phyloP scores from a whole-genome alignment of 2,888 invertebrate genomes.

The Sinotaia quadrata region DNA sequence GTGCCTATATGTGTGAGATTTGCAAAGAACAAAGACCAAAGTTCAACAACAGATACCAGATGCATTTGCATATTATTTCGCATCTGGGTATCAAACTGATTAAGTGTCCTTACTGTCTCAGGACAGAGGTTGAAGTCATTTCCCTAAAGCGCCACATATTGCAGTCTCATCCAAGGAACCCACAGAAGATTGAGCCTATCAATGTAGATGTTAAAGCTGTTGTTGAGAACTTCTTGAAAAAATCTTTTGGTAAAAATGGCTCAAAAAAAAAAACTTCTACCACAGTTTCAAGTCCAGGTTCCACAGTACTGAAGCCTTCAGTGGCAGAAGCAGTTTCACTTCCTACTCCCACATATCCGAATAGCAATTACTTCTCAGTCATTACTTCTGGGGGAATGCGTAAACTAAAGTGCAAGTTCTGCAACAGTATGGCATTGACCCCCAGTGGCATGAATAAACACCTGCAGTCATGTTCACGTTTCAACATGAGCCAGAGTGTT shows the following conservation, averaged over 20 bases:
- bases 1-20: background rate
- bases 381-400: no score
- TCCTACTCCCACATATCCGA: no score
- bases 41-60: background rate
- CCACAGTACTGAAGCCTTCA: no score
- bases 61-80: background rate
- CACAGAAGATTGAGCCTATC: background rate
- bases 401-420: background rate
- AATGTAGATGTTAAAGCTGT: background rate
- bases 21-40: background rate
- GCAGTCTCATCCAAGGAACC: background rate
- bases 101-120: background rate
- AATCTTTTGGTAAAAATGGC: no score
- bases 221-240: background rate
- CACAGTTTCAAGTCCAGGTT: no score
- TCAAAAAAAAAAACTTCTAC: no score
- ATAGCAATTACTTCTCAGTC: no score
- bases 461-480: background rate
- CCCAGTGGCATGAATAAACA: background rate
- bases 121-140: background rate
- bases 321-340: no score
- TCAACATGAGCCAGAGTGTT: no score
- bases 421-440: background rate
- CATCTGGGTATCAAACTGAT: background rate
- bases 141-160: background rate